These are phyloP conservation scores for Anadara kagoshimensis DNA, from an alignment of 1,140 invertebrate species.

Conservation along the genomic window DNA sequence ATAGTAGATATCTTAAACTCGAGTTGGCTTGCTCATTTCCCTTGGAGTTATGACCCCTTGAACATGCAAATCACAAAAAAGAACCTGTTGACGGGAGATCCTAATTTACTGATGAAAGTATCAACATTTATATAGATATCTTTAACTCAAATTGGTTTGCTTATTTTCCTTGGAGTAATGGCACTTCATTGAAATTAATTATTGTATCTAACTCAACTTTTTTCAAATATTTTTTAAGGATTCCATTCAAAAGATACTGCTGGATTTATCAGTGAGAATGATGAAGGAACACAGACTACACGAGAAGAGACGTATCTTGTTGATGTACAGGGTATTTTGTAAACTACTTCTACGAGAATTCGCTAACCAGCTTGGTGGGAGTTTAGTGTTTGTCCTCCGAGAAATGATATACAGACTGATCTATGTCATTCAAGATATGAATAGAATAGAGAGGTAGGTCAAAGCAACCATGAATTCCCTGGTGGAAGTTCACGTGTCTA, in stretches of 20 bases:
- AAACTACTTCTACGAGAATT: conserved; percentile 56
- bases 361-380: conserved; percentile 44
- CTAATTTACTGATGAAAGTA: no score
- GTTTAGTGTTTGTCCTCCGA: conserved; percentile 56
- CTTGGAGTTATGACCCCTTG: no score
- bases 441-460: conserved; percentile 27
- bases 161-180: no score
- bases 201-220: neutral
- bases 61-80: no score
- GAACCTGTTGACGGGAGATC: no score
- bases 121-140: no score
- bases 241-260: conserved; percentile 75
- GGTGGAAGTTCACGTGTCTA: no score
- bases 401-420: conserved; percentile 58
- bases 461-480: no score
- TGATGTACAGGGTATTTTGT: conserved; percentile 77
- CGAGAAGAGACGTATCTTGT: conserved; percentile 76
- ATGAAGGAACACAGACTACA: conserved; percentile 71
- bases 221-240: conserved; percentile 44
- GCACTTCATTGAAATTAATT: no score
- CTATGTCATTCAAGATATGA: conserved; percentile 41
- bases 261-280: conserved; percentile 74
- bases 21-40: no score
- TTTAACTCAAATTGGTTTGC: no score
- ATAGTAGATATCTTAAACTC: no score